phyloP scores from a whole-genome alignment of 2,113 vertebrate species.

The Ibidorhyncha struthersii region DNA sequence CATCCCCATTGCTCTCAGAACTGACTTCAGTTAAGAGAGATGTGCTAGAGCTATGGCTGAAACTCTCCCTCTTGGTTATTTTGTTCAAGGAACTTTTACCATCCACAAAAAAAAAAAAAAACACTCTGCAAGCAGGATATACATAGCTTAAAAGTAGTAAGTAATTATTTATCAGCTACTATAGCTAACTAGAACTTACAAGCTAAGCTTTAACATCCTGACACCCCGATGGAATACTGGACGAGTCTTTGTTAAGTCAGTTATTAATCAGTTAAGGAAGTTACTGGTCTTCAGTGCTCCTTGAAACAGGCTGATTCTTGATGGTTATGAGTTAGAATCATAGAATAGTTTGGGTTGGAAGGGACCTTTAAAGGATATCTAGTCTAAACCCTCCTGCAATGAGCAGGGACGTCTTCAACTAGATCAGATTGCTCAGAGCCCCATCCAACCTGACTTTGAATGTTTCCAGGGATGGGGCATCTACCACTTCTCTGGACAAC shows the following conservation, averaged over 20 bases:
- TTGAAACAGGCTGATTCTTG: background rate
- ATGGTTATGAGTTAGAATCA: background rate
- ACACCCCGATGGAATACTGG: background rate
- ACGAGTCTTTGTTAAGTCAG: background rate
- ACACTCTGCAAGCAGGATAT: background rate
- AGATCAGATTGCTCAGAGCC: background rate
- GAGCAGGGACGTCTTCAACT: background rate
- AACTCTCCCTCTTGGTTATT: background rate
- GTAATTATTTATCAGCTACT: background rate
- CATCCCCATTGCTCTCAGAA: background rate
- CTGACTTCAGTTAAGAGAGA: background rate
- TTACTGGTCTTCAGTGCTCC: background rate
- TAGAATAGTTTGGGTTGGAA: background rate
- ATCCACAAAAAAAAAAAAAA: background rate
- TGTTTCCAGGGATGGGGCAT: background rate
- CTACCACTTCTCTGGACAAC: background rate
- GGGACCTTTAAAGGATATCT: background rate
- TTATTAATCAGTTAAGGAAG: background rate
- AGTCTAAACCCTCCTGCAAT: background rate
- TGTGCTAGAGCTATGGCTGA: background rate
- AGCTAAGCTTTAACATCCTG: background rate
- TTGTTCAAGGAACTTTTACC: background rate
- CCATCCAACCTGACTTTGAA: background rate
- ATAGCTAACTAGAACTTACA: background rate
- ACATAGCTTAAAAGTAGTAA: background rate